Evolutionary conservation across 2,113 vertebrate genomes (phyloP).

Genomic region (Ciconia maguari): DNA sequence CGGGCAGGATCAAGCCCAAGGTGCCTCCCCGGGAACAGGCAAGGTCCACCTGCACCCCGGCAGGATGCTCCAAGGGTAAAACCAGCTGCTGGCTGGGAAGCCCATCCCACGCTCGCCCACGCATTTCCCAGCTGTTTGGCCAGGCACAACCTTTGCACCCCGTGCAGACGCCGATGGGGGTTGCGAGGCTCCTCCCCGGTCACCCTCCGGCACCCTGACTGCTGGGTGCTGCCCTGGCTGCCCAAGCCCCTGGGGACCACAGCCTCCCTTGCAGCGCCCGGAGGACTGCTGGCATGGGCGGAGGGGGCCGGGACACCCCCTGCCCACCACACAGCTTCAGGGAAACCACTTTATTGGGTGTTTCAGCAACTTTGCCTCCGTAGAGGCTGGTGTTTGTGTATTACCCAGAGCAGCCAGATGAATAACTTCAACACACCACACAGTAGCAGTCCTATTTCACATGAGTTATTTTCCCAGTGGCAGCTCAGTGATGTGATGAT

Average conservation of each 20-base stretch:
- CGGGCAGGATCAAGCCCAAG: background rate
- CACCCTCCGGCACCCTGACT: no score
- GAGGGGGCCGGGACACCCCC: background rate
- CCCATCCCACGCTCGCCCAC: fast-evolving
- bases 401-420: background rate
- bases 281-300: fast-evolving
- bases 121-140: background rate
- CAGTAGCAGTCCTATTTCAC: background rate
- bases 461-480: background rate
- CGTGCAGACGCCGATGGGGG: background rate
- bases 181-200: fast-evolving
- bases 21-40: background rate
- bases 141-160: background rate
- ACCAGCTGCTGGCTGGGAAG: background rate
- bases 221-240: background rate
- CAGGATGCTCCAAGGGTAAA: background rate
- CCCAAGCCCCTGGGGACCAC: background rate
- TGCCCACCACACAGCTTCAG: background rate
- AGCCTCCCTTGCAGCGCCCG: background rate
- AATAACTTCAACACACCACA: background rate
- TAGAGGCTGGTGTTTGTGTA: background rate
- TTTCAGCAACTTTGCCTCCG: background rate
- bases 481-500: background rate
- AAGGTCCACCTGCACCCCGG: background rate
- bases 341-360: background rate